Base-by-base conservation (phyloP, 2,797 vertebrate genomes). In the Manis crassicaudata region DNA sequence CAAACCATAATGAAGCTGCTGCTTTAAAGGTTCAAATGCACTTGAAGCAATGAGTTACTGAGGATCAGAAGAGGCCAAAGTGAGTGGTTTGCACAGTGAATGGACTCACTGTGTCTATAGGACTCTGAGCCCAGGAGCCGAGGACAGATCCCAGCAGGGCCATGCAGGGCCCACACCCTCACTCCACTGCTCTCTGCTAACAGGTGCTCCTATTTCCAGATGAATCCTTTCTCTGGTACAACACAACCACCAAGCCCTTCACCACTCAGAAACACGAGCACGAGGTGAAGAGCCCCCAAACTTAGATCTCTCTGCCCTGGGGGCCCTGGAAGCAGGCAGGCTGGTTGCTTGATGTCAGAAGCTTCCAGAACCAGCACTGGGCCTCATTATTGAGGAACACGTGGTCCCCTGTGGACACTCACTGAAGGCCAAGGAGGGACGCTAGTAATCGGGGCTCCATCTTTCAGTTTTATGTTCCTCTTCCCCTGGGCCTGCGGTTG, bases 401-500 rank as follows among this genome's bases (percentile, higher is more conserved):
- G 2, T 4, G 35, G 73, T 82, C 54, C 83, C 58, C 80, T 1
- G 20, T 14, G 82, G 37, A 92, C 63, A 43, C 83, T 72, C 9
- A 0, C 4, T 37, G 72, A 87, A 82, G 80, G 60, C 87, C 40
- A 58, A n/a, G 43, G 52, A 5, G 6, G 84, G 54, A 95, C 79
- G 81, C 46, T n/a, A 90, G 50, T 16, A 46, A 50, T 14, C 25
- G 77, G 54, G 52, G 21, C 90, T 92, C 54, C 32, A 7, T 58
- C 86, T 84, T 84, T 82, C 72, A 27, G 67, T 81, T 94, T 88
- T 94, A 25, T 3, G 14, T 81, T 88, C 67, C 46, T 79, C 90
- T 90, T 96, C 72, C 90, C 62, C 62, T 13, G 62, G 88, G 87
- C n/a, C 93, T 96, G 56, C 0, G 43, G 94, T 96, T 86, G 65